Percentiles rank a stretch among this genome's conserved stretches.
Conservation (phyloP, 2,888 invertebrate species). For the Rambutsinella grinnellia region DNA sequence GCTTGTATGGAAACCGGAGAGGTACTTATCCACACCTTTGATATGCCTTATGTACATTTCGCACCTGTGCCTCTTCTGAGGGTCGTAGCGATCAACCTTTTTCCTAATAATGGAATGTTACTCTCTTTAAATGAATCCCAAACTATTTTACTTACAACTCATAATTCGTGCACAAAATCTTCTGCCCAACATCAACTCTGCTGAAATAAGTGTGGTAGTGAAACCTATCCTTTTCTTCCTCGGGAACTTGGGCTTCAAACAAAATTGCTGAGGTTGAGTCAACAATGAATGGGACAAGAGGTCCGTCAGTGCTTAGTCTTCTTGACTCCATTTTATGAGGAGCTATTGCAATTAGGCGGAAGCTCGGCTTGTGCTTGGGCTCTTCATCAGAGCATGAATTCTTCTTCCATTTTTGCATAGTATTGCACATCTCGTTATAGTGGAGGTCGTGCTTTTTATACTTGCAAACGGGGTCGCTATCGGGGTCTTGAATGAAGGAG, state of each 20-base stretch:
- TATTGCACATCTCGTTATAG: no score
- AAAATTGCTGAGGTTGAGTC: slow-evolving; percentile 39
- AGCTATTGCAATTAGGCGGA: slow-evolving; percentile 18
- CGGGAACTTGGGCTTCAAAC: slow-evolving; percentile 54
- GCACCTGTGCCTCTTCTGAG: slow-evolving; percentile 14
- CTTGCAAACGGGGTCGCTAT: neutral
- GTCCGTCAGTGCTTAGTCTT: slow-evolving; percentile 42
- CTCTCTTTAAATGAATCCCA: neutral
- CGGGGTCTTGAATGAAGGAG: neutral
- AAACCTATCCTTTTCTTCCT: neutral
- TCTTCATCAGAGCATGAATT: no score
- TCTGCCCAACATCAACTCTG: slow-evolving; percentile 44
- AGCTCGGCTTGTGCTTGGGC: no score
- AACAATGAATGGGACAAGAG: slow-evolving; percentile 56
- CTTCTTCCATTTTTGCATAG: no score
- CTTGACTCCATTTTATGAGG: slow-evolving; percentile 1
- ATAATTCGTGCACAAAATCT: slow-evolving; percentile 40
- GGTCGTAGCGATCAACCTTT: slow-evolving; percentile 8
- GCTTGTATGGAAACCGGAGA: slow-evolving; percentile 53
- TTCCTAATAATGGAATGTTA: slow-evolving; percentile 8
- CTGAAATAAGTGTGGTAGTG: slow-evolving; percentile 32
- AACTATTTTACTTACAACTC: slow-evolving; percentile 14
- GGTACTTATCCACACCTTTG: slow-evolving; percentile 31
- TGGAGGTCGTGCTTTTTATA: no score
- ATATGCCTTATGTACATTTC: slow-evolving; percentile 58